Evolutionary conservation across 2,888 invertebrate species (phyloP), one percentile per base, ranked within the genome.

Genomic region (Nomada fabriciana): DNA sequence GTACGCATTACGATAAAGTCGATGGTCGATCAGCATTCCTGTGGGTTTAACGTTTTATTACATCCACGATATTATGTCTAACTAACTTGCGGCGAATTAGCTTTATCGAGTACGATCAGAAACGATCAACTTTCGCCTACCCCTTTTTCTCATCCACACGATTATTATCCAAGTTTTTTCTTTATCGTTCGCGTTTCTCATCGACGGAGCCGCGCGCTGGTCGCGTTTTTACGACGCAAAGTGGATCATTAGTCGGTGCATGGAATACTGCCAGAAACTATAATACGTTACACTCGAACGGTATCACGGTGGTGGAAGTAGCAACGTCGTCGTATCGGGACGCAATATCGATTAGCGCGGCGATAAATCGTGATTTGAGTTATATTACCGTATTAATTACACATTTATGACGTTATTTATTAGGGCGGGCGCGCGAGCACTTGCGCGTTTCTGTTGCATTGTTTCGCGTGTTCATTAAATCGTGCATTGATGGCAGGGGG

Each of bases 321-420:
- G 74, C 11, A 50, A 70, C 78, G 75, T 80, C 70, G 72, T 72
- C 57, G 72, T 70, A 83, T 76, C 79, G 70, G 59, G 61, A 75
- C 61, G 63, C 60, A 68, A 83, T 83, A 84, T 84, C 79, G 84
- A 84, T 83, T 75, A 75, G 84, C 79, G 53, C 52, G 20, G 29
- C 76, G 72, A 79, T 83, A 78, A 83, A 83, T 83, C 63, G 11
- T 57, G 68, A 43, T 78, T 74, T 83, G 83, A 83, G 74, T 83
- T 83, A 83, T 78, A 84, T 84, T 76, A 83, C 75, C 83, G 67
- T 83, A 83, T 84, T 84, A 84, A 84, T 84, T 83, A 79, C 79
- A 84, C 79, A 83, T 84, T 80, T 79, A 83, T 73, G 73, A 75
- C 68, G 73, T 78, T 83, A 83, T 84, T 84, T 83, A 83, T 84